These are phyloP conservation scores for Brachionus rotundiformis DNA, from an alignment of 1,140 invertebrate genomes.

Conservation along the genomic window DNA sequence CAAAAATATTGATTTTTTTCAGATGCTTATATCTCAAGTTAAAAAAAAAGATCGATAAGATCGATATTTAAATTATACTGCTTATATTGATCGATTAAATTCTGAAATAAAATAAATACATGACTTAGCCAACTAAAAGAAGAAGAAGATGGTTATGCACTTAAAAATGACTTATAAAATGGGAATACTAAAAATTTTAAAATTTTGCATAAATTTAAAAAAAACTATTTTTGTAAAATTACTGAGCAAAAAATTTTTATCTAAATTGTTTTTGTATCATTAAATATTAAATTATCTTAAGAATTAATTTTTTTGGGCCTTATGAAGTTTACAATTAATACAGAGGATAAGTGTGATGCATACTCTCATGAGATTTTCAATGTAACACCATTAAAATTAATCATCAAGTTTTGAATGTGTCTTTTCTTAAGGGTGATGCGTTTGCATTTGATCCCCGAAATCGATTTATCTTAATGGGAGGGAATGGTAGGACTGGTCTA, in stretches of 20 bases:
- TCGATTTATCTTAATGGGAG: not conserved
- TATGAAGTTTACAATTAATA: constrained; percentile 41
- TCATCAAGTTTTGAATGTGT: not conserved
- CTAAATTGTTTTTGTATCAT: not conserved
- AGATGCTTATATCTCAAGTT: not conserved
- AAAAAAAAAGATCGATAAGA: not conserved
- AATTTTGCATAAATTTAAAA: not conserved
- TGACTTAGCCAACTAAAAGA: not conserved
- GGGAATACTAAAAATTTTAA: not conserved
- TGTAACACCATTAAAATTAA: not conserved
- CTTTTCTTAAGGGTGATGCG: constrained; percentile 10
- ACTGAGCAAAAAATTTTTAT: not conserved
- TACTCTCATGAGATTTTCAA: not conserved
- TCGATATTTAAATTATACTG: not conserved
- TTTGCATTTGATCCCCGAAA: constrained; percentile 5
- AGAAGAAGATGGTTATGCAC: not conserved
- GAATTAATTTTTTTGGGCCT: not conserved
- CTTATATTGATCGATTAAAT: not conserved
- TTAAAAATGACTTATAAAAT: not conserved
- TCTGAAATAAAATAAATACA: not conserved
- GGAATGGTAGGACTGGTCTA: not conserved
- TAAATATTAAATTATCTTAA: not conserved
- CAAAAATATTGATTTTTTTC: constrained; percentile 24
- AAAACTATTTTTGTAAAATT: not conserved
- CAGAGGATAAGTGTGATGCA: constrained; percentile 12